A percentile compares a stretch with the other conserved stretches of the same genome.
phyloP scores from a whole-genome alignment of 2,113 vertebrate species.

The Megalops atlanticus region DNA sequence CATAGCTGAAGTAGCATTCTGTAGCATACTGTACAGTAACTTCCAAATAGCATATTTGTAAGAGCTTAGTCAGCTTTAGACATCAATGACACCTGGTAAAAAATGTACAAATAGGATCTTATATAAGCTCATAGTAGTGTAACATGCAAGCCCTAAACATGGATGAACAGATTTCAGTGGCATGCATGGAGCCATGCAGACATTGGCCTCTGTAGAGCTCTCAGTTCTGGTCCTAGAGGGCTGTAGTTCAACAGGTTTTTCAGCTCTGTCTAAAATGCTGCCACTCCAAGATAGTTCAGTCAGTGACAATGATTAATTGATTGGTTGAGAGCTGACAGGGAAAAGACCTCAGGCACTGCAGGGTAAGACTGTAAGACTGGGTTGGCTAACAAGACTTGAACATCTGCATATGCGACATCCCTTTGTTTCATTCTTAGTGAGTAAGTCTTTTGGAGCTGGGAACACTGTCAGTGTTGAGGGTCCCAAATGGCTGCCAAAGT shows the following conservation, averaged over 20 bases:
- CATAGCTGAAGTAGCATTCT: neutral
- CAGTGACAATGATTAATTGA: neutral
- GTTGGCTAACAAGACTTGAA: neutral
- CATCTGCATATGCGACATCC: neutral
- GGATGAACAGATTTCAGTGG: too few species aligned
- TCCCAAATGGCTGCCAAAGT: too few species aligned
- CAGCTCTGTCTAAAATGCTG: neutral
- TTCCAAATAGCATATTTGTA: too few species aligned
- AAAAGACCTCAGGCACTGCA: neutral
- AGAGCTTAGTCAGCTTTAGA: too few species aligned
- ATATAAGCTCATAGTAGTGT: neutral
- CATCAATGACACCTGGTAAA: neutral
- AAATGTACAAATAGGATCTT: neutral
- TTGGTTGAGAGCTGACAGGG: neutral
- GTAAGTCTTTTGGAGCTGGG: too few species aligned
- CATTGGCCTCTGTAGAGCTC: neutral
- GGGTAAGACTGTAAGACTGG: too few species aligned
- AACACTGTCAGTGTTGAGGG: neutral
- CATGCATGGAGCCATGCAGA: too few species aligned
- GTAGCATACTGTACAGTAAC: too few species aligned
- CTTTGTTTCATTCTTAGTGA: too few species aligned
- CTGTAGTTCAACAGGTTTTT: neutral
- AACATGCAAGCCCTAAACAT: neutral
- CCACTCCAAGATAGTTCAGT: neutral
- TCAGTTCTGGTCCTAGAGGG: neutral